These are phyloP conservation scores for Albula glossodonta DNA, from an alignment of 2,113 vertebrate species.

Conservation along the genomic window DNA sequence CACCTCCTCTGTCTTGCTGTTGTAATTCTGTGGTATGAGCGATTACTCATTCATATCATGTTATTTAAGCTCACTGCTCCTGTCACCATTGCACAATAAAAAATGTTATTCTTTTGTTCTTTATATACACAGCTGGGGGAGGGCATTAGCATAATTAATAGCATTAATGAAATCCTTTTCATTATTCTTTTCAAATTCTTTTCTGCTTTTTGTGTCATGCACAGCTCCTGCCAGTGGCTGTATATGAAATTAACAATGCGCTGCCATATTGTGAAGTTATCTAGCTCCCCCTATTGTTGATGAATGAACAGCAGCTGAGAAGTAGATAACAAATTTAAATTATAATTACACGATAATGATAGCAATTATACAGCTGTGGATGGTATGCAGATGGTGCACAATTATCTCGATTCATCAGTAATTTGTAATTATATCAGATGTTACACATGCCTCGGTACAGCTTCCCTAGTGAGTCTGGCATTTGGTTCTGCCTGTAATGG, in stretches of 20 bases:
- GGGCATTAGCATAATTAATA: neutral
- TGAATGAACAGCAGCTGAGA: neutral
- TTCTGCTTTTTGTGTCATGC: neutral
- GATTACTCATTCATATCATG: neutral
- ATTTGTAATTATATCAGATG: neutral
- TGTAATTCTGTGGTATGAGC: neutral
- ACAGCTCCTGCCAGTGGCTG: conserved; percentile 22
- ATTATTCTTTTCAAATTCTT: neutral
- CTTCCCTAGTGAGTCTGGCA: neutral
- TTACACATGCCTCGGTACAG: neutral
- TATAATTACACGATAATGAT: neutral
- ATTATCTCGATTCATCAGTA: neutral
- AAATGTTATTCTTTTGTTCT: neutral
- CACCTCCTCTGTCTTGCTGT: neutral
- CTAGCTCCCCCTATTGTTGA: neutral
- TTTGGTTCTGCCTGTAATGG: neutral
- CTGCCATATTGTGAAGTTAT: neutral
- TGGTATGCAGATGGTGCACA: neutral
- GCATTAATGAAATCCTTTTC: neutral
- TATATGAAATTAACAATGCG: neutral
- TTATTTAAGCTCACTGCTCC: neutral
- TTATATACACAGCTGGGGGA: neutral
- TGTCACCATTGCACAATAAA: neutral
- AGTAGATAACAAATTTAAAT: neutral
- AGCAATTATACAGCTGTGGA: neutral